Base-by-base conservation (phyloP, 2,888 invertebrate genomes). In the Chymomyza fuscimana region DNA sequence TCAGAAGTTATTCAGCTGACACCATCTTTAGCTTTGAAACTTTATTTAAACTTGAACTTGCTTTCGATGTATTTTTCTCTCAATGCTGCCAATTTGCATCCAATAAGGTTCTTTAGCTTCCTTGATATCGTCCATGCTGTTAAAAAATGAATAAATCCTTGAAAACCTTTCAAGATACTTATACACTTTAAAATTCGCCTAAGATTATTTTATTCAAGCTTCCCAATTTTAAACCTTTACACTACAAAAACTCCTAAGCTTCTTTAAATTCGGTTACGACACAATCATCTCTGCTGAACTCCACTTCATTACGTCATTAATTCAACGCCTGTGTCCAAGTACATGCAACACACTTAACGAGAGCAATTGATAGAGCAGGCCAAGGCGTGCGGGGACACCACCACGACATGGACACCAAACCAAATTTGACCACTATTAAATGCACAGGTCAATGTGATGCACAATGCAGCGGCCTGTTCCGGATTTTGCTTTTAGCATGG, bases 361-460 rank as follows among this genome's bases (percentile, higher is more conserved):
- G 1, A 46, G 40, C 40, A 10, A 46, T 46, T 46, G 40, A 46
- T 10, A 46, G 40, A 46, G 40, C 12, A 3, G 12, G 12, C 40
- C 12, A 46, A 46, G 40, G 40, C 12, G 12, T 32, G 40, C 40
- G 2, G 40, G 10, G 2, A 12, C 12, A 46, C 40, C 12, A 46
- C 40, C 40, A 46, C 40, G 12, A 46, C 40, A 46, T 46, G 40
- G 40, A 46, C 40, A 46, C 1, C 32, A 51, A 54, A 19, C 25
- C 6, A 58, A 25, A 25, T 58, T 32, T 58, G 58, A 9, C 32
- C 58, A 25, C 29, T 29, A 58, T 58, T 22, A 58, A 58, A 22
- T 58, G 58, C 58, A 58, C 58, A 58, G 58, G 58, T 25, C 29
- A 58, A 16, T 54, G 16, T 22, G 22, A 19, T 54, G 54, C 54